phyloP scores from a whole-genome alignment of 1,140 invertebrate genomes.

The Saxidomus purpurata region DNA sequence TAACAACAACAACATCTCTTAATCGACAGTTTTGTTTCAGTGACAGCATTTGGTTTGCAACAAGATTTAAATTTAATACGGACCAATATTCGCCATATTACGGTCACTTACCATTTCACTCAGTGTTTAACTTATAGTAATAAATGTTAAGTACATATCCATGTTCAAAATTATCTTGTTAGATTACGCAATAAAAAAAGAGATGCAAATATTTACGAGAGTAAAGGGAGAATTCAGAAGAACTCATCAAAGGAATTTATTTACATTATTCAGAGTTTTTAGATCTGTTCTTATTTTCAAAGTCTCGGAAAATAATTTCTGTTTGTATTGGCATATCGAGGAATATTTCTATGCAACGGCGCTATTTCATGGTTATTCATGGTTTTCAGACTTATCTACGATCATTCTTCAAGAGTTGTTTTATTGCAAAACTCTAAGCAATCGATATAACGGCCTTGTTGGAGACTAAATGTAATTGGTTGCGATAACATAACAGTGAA shows the following conservation, averaged over 20 bases:
- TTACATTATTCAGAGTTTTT: not conserved
- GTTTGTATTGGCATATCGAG: slow-evolving; percentile 16
- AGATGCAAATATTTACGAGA: not conserved
- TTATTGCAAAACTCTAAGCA: not conserved
- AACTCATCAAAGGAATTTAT: not conserved
- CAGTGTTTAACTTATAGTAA: too few relatives aligned
- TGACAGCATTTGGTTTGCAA: too few relatives aligned
- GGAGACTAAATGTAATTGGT: slow-evolving; percentile 30
- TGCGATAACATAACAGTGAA: not conserved
- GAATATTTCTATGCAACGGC: not conserved
- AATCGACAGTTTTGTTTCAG: too few relatives aligned
- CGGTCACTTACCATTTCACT: too few relatives aligned
- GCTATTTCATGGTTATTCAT: slow-evolving; percentile 5
- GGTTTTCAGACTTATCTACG: not conserved
- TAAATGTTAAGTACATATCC: not conserved
- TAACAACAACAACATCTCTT: too few relatives aligned
- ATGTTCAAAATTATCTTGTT: not conserved
- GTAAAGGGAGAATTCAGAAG: not conserved
- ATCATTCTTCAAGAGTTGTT: slow-evolving; percentile 1
- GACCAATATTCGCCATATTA: too few relatives aligned
- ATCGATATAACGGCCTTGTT: slow-evolving; percentile 24
- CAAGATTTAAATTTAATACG: too few relatives aligned
- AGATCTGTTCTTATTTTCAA: not conserved
- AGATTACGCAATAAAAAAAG: not conserved
- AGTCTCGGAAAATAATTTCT: not conserved